Base-by-base conservation (phyloP, 2,113 vertebrate genomes). In the Labeo rohita region DNA sequence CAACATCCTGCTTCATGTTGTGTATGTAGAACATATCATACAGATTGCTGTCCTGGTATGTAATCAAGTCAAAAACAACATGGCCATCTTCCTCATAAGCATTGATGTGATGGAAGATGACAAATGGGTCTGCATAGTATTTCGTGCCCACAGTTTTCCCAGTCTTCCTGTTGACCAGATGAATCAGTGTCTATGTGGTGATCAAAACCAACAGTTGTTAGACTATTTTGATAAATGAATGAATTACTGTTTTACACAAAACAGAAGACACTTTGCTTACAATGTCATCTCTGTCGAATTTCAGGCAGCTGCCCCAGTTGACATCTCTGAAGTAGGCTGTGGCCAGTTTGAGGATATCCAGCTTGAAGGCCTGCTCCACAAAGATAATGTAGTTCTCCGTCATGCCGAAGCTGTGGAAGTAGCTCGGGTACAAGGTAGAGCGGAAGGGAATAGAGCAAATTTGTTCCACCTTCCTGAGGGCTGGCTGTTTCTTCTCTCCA, bases 361-460 rank as follows among this genome's bases (percentile, higher is more conserved):
- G 73, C 86, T 92, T 97, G 86, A 97, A 96, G 0, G 98, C 95
- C 93, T 98, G 97, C 90, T 99, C 98, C 36, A 99, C 74, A 18
- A 99, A 98, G 77, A 99, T 6, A 4, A 99, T 87, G 91, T 97
- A 97, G 93, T 97, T 97, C 52, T 97, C 94, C 0, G 96, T 97
- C 93, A 99, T 86, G 8, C 98, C 97, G 36, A 99, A 99, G 92
- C 98, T 99, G 91, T 99, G 97, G 91, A 94, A 98, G 93, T 98
- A 99, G 90, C 97, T 97, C 0, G 97, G 98, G 36, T 92, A 95
- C 11, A 97, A 90, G 9, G 93, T 88, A 16, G 96, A 97, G n/a
- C 90, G 94, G 36, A 96, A 94, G 2, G 96, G 94, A 43, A 99
- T 90, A 9, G 96, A 96, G 74, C 95, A 96, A 12, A 98, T 8